phyloP scores from a whole-genome alignment of 2,113 vertebrate species.

The Fulica atra region DNA sequence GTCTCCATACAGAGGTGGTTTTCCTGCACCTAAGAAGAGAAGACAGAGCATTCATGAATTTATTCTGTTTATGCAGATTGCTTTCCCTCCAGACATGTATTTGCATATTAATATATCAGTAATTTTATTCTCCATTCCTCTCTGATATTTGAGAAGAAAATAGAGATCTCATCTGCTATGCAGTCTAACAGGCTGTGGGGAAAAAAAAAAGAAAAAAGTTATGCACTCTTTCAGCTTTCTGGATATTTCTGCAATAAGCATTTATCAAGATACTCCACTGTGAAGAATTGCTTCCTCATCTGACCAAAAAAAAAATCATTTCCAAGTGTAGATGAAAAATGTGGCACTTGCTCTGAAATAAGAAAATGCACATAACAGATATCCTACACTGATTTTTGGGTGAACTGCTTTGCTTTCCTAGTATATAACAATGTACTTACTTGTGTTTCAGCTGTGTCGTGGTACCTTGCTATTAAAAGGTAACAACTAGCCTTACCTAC shows the following conservation, averaged over 20 bases:
- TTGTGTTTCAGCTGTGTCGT: background rate
- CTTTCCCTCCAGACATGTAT: background rate
- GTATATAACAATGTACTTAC: background rate
- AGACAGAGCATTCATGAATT: background rate
- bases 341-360: background rate
- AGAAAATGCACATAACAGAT: background rate
- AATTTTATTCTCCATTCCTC: background rate
- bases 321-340: constrained; percentile 48
- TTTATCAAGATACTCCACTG: constrained; percentile 43
- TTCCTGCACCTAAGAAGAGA: constrained; percentile 84
- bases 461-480: background rate
- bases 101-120: background rate
- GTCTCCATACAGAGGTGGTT: constrained; percentile 93
- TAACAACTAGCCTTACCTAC: background rate
- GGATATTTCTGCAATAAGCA: constrained; percentile 39
- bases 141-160: background rate
- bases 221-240: background rate
- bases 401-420: background rate
- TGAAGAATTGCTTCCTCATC: constrained; percentile 43
- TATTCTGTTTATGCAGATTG: background rate
- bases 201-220: background rate
- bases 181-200: background rate
- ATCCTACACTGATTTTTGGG: background rate
- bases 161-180: background rate
- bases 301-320: constrained; percentile 47